Percentiles rank a stretch among this genome's conserved stretches.
These are phyloP conservation scores for Megaleporinus macrocephalus DNA, from an alignment of 2,113 vertebrate species.

Conservation along the genomic window DNA sequence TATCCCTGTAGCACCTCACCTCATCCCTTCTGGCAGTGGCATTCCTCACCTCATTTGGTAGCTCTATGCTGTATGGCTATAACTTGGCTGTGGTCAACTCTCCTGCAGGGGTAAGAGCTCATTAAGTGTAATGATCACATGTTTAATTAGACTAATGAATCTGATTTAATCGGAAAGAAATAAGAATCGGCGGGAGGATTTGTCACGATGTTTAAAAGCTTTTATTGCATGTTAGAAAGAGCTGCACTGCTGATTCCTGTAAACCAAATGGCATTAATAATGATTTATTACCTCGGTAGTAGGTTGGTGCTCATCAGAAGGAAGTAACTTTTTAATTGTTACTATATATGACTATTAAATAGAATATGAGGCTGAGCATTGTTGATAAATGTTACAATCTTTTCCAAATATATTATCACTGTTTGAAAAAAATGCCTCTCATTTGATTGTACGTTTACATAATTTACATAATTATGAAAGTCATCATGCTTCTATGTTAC, in stretches of 20 bases:
- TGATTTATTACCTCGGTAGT: too few relatives aligned
- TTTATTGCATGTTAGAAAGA: too few relatives aligned
- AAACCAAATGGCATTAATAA: background rate
- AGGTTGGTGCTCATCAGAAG: background rate
- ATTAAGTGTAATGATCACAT: slow-evolving; percentile 19
- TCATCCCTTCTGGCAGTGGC: slow-evolving; percentile 82
- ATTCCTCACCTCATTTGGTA: slow-evolving; percentile 88
- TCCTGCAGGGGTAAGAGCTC: slow-evolving; percentile 79
- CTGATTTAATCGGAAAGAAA: background rate
- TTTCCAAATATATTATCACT: too few relatives aligned
- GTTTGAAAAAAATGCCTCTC: too few relatives aligned
- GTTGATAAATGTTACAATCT: too few relatives aligned
- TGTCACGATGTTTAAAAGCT: too few relatives aligned
- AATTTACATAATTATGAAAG: too few relatives aligned
- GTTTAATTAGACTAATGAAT: background rate
- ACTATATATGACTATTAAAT: background rate
- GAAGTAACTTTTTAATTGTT: too few relatives aligned
- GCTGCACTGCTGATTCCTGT: background rate
- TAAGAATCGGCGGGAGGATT: background rate
- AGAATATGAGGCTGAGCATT: too few relatives aligned
- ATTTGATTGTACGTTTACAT: too few relatives aligned
- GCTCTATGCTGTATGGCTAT: slow-evolving; percentile 93
- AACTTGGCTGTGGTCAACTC: slow-evolving; percentile 92
- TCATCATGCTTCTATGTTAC: too few relatives aligned
- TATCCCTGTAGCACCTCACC: slow-evolving; percentile 79